phyloP scores from a whole-genome alignment of 2,113 vertebrate genomes.

The Syngnathus floridae region DNA sequence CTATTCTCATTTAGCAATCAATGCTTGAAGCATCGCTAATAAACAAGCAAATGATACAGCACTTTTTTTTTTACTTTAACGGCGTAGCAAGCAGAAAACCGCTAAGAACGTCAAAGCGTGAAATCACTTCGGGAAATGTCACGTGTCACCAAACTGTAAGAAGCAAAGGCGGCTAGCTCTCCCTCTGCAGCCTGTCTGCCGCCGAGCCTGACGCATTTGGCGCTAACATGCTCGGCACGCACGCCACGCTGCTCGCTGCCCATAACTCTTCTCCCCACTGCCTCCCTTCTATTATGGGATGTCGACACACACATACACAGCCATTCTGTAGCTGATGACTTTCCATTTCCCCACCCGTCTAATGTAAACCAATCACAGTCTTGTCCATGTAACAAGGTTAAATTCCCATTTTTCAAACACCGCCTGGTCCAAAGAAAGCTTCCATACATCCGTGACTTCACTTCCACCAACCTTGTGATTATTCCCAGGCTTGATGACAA shows the following conservation, averaged over 20 bases:
- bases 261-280: constrained; percentile 9
- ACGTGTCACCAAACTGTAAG: constrained; percentile 37
- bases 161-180: background rate
- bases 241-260: constrained; percentile 4
- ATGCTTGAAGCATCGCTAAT: background rate
- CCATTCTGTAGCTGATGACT: constrained; percentile 12
- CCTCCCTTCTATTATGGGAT: background rate
- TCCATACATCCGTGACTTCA: background rate
- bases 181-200: constrained; percentile 24
- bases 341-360: constrained; percentile 9
- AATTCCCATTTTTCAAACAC: background rate
- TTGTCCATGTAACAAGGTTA: background rate
- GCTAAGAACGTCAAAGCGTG: constrained; percentile 10
- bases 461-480: constrained; percentile 8
- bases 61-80: constrained; percentile 13
- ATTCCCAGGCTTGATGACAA: constrained; percentile 18
- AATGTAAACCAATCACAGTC: constrained; percentile 3
- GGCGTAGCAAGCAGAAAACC: constrained; percentile 9
- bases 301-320: background rate
- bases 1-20: background rate
- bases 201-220: constrained; percentile 26
- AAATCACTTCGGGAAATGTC: constrained; percentile 5
- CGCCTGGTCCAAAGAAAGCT: no score
- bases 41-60: constrained; percentile 23
- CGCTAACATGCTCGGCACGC: constrained; percentile 27